Conservation (phyloP, 2,888 invertebrate genomes). For the Lagria hirta region DNA sequence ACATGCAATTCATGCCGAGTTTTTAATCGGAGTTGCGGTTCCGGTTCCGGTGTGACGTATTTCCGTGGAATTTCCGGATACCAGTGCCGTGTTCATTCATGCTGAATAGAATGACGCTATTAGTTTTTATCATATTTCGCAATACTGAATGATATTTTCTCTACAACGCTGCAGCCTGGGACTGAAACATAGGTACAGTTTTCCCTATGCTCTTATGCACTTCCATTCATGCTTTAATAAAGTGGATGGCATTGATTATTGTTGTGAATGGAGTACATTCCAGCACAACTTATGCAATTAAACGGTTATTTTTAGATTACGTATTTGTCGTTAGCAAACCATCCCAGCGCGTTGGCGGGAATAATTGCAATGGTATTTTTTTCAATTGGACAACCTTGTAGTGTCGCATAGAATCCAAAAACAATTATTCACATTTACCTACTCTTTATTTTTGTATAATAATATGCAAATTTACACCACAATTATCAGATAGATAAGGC, state of each 20-base stretch:
- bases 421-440: too few relatives aligned
- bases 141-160: slow-evolving; percentile 26
- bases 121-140: slow-evolving; percentile 21
- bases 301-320: slow-evolving; percentile 33
- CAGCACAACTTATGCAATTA: slow-evolving; percentile 32
- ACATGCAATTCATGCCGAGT: slow-evolving; percentile 39
- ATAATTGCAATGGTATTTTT: too few relatives aligned
- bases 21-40: slow-evolving; percentile 38
- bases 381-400: too few relatives aligned
- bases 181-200: slow-evolving; percentile 16
- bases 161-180: slow-evolving; percentile 7
- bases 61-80: slow-evolving; percentile 42
- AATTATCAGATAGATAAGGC: too few relatives aligned
- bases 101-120: slow-evolving; percentile 29
- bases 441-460: too few relatives aligned
- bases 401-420: too few relatives aligned
- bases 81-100: slow-evolving; percentile 34
- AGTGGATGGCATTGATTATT: slow-evolving; percentile 40
- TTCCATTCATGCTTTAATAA: slow-evolving; percentile 41
- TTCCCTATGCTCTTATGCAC: slow-evolving; percentile 17
- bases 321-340: slow-evolving; percentile 15
- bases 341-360: too few relatives aligned
- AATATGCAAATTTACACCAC: too few relatives aligned
- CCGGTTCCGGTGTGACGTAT: slow-evolving; percentile 43
- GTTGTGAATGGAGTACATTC: slow-evolving; percentile 41